Evolutionary conservation across 2,888 invertebrate genomes (phyloP).

Genomic region (Lottia gigantea): DNA sequence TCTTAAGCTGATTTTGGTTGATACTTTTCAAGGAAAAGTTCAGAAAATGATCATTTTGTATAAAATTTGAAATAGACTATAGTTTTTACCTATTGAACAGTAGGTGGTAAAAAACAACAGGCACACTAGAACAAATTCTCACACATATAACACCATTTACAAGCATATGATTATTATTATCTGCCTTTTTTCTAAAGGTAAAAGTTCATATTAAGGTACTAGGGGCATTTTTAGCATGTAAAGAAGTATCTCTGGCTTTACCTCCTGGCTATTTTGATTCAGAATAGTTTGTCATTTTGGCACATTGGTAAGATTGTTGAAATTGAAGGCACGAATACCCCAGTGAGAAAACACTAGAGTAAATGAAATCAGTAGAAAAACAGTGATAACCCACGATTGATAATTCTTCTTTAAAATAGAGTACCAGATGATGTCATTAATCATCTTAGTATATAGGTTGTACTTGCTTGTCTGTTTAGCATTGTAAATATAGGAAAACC

Average conservation of each 20-base stretch:
- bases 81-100: neutral
- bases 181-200: neutral
- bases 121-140: neutral
- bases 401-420: too few species aligned
- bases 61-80: conserved; percentile 4
- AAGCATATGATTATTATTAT: conserved; percentile 1
- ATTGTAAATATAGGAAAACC: too few species aligned
- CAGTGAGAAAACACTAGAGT: neutral
- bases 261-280: neutral
- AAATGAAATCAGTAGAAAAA: too few species aligned
- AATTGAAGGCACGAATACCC: neutral
- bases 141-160: neutral
- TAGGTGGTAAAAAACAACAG: conserved; percentile 5
- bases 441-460: too few species aligned
- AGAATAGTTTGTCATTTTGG: neutral
- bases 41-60: too few species aligned
- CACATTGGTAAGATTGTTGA: conserved; percentile 1
- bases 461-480: too few species aligned
- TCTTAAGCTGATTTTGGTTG: too few species aligned
- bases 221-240: neutral
- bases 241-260: neutral
- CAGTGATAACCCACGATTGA: too few species aligned
- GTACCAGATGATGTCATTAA: too few species aligned
- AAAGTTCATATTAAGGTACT: neutral
- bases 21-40: too few species aligned